Percentiles rank a stretch among this genome's conserved stretches.
These are phyloP conservation scores for Scaptomyza polygonia DNA, from an alignment of 2,888 invertebrate species.

Conservation along the genomic window DNA sequence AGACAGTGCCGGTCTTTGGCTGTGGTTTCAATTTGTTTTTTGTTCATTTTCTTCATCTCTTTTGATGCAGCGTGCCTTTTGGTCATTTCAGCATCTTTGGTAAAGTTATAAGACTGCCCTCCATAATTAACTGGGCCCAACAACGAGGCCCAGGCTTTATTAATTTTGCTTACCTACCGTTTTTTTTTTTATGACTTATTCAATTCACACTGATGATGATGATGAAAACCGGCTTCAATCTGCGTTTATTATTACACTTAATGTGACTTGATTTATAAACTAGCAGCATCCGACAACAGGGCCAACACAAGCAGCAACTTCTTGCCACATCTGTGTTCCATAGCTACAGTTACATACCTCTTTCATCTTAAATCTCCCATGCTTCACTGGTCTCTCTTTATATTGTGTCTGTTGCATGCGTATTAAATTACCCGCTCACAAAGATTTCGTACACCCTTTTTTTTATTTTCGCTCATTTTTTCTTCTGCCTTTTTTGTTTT, in stretches of 20 bases:
- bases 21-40: slow-evolving; percentile 19
- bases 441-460: slow-evolving; percentile 24
- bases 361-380: slow-evolving; percentile 41
- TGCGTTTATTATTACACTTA: slow-evolving; percentile 79
- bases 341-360: slow-evolving; percentile 20
- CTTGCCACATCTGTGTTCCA: slow-evolving; percentile 64
- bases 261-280: slow-evolving; percentile 80
- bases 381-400: slow-evolving; percentile 40
- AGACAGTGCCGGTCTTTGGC: slow-evolving; percentile 41
- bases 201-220: slow-evolving; percentile 48
- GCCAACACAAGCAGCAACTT: slow-evolving; percentile 9
- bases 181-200: slow-evolving; percentile 69
- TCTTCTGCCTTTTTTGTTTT: not conserved
- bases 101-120: slow-evolving; percentile 57
- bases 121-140: slow-evolving; percentile 50
- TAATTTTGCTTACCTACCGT: slow-evolving; percentile 47
- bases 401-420: slow-evolving; percentile 20
- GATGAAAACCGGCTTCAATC: slow-evolving; percentile 55
- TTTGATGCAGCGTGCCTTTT: slow-evolving; percentile 18
- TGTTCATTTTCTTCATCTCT: not conserved
- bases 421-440: slow-evolving; percentile 64
- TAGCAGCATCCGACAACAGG: slow-evolving; percentile 54
- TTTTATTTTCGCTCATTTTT: not conserved
- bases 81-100: slow-evolving; percentile 59
- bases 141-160: slow-evolving; percentile 38